Base-by-base conservation (phyloP, 2,113 vertebrate genomes). In the Apus apus region DNA sequence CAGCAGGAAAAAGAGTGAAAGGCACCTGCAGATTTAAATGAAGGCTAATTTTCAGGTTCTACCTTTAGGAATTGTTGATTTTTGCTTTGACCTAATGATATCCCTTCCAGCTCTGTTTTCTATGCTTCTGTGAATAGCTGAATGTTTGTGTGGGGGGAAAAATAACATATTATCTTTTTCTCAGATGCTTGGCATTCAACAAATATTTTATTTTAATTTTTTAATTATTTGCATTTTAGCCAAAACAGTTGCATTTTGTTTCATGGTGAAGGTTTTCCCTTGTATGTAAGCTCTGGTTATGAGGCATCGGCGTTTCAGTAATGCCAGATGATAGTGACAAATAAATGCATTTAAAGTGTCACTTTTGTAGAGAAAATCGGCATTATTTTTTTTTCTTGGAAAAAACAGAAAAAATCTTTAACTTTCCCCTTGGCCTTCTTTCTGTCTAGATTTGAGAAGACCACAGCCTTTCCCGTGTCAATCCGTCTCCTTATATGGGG, bases 61-160 rank as follows among this genome's bases (percentile, higher is more conserved):
- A 0, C 4, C 72, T 56, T 78, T 64, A 87, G 7, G 32, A 76
- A 26, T 51, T 46, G 9, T 43, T 75, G 74, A 60, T 64, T 82
- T 92, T 79, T 94, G 36, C 20, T 54, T 85, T 54, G 40, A 65
- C 36, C 20, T 85, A 26, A 36, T 32, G 11, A 43, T 60, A 11
- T 85, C 54, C 40, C 46, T 77, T 70, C 32, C 40, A 93, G 40
- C 9, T 48, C 45, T 73, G 4, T 70, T 73, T 88, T 71, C 13
- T 86, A 2, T 8, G 15, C 13, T 74, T 78, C n/a, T 70, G 50
- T 45, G 25, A 18, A 34, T 78, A 38, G 18, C 8, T 51, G 34
- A 56, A 71, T 22, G 30, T 68, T 82, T 0, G 0, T 51, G 14
- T 7, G 6, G 7, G 38, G 38, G 38, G 38, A 38, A 43, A 12